Evolutionary conservation across 2,797 vertebrate species (phyloP), one percentile per base, ranked within the genome.

Genomic region (Botia kubotai): DNA sequence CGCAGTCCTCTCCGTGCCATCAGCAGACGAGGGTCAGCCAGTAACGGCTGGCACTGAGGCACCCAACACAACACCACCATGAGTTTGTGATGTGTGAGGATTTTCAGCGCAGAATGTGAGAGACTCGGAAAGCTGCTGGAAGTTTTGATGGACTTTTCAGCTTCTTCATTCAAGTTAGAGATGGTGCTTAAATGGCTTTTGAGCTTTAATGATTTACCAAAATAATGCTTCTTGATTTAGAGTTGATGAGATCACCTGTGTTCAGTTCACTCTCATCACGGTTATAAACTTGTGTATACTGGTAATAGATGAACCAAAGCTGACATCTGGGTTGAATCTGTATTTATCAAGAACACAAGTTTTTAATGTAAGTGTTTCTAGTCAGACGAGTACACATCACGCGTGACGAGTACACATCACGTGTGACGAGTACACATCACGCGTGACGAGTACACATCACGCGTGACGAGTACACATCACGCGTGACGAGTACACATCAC

Each of bases 1-100:
- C 93, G 87, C 75, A 94, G 93, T 86, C 94, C 94, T 71, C 79
- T 94, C 43, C 90, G 90, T 80, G 81, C 86, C 84, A 93, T 94
- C 86, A 89, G 89, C 77, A 91, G 93, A 26, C 86, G 90, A 84
- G 92, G 92, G 2, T 95, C 94, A 0, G 70, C 82, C 69, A 91
- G 91, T 0, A 92, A 94, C 87, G 90, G 85, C 87, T 94, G 92
- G 90, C 91, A 90, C 80, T 95, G 91, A 94, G 62, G 14, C 53
- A 53, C 58, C 67, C 72, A 72, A 33, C 29, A 76, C 26, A 29
- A 76, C 52, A 26, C 77, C 29, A 65, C 50, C 33, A 60, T 82
- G 70, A 39, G 60, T 82, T 80, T 77, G 69, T 83, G 81, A 84
- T 76, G 68, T 75, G 69, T 77, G 71, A 73, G 29, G 16, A 19